Evolutionary conservation across 1,140 invertebrate genomes (phyloP), one percentile per base, ranked within the genome.

Genomic region (Drosophila grimshawi): DNA sequence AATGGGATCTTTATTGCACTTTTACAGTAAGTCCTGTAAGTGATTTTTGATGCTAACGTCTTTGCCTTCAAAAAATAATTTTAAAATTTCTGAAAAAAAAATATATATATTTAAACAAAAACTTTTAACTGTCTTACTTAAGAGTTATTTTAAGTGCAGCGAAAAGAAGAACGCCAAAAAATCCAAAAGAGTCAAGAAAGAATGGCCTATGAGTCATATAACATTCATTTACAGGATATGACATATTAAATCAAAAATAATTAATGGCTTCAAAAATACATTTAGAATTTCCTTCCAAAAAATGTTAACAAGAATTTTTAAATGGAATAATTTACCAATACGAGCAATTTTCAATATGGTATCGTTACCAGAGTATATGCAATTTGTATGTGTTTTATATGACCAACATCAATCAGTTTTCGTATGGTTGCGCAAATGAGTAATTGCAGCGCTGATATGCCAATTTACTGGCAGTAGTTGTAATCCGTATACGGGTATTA

Each of bases 1-100:
- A 51, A 8, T 19, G 53, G 30, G 45, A 53, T 41, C 60, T 70
- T 75, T 70, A 70, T 64, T 64, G 67, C 66, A 57, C 37, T 5
- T 27, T 29, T 55, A 43, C 64, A 48, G n/a, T 10, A 7, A 46
- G 32, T 19, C 19, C 19, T 19, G 19, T 19, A 19, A 19, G 19
- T 19, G 19, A 19, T 19, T 19, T 19, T 19, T 19, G 53, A 11
- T 48, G 45, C 7, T 19, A 19, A 19, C 19, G 19, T 19, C 1
- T 19, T 19, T 19, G 0, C 19, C 19, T 19, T 19, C 19, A 19
- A 19, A 1, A 19, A 19, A 1, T 19, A 19, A 19, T 19, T 19
- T 19, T 19, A 19, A 19, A 19, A 19, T 19, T 19, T 19, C 19
- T 19, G 19, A 19, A 19, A 19, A 19, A 19, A 19, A 19, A 19